Base-by-base conservation (phyloP, 2,888 invertebrate genomes). In the Drosophila crucigera region DNA sequence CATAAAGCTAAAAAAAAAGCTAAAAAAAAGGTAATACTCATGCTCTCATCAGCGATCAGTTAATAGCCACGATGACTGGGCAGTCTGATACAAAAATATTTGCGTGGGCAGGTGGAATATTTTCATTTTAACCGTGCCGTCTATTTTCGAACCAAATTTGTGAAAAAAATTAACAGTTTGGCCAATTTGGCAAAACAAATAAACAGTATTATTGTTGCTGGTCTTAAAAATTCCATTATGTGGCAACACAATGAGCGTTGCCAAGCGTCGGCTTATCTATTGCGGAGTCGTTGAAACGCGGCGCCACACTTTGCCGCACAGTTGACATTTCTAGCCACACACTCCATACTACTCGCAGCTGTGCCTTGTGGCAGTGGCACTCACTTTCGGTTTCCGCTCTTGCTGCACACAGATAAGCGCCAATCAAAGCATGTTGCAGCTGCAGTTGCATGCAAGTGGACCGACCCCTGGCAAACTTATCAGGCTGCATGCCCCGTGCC, bases 11-110 rank as follows among this genome's bases (percentile, higher is more conserved):
- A 31, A 35, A 37, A 37, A 37, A 54, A n/a, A 31, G 28, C 37
- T n/a, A 25, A 37, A 4, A 55, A 60, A 64, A 64, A 69, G n/a
- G 31, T 35, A 19, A 69, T 61, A 72, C 35, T 60, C 69, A 73
- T 67, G 68, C 59, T 67, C 62, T n/a, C 62, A 30, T 53, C 19
- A 66, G 65, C 58, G 58, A 82, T 71, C 76, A 68, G 76, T 77
- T 83, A 73, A 87, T 85, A 85, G 87, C 72, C 64, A 81, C 75
- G 52, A 79, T 85, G 84, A 84, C 70, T 76, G 55, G 73, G 33
- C 82, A 35, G 33, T 55, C 31, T 35, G 41, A 11, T 35, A 35
- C 35, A 22, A 59, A 63, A 62, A 69, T 72, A 77, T 77, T 76
- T 80, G 71, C 71, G 82, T 81, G 73, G 82, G 76, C 71, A 58